Percentiles rank a stretch among this genome's conserved stretches.
Evolutionary conservation across 1,140 invertebrate species (phyloP).

Genomic region (Centruroides vittatus): DNA sequence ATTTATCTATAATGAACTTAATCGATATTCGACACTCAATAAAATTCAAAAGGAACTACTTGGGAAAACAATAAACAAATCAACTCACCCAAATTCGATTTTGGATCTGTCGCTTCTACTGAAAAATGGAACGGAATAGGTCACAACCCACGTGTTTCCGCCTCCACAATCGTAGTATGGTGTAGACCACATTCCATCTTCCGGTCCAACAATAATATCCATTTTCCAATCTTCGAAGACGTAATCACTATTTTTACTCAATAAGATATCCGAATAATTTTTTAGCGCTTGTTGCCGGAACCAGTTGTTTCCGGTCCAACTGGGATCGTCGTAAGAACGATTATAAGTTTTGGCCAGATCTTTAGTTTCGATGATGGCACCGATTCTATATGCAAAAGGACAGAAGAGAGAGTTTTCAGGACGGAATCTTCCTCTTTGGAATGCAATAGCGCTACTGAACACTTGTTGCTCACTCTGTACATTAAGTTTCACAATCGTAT

Average conservation of each 20-base stretch:
- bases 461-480: constrained; percentile 15
- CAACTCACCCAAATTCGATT: too few species aligned
- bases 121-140: constrained; percentile 91
- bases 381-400: constrained; percentile 6
- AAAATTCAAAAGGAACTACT: too few species aligned
- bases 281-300: constrained; percentile 1
- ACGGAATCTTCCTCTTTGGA: not conserved
- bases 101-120: constrained; percentile 23
- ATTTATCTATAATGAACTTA: too few species aligned
- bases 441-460: constrained; percentile 12
- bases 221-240: not conserved
- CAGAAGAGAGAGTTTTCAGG: constrained; percentile 1
- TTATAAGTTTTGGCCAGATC: not conserved
- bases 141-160: constrained; percentile 60
- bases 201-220: constrained; percentile 4
- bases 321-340: not conserved
- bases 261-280: constrained; percentile 4
- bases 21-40: too few species aligned
- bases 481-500: constrained; percentile 14
- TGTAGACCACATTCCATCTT: constrained; percentile 80
- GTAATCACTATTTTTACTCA: not conserved
- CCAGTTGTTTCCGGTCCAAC: constrained; percentile 10
- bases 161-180: constrained; percentile 90
- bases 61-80: too few species aligned
- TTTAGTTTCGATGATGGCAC: not conserved